Evolutionary conservation across 2,113 vertebrate species (phyloP).

Genomic region (Tragelaphus scriptus): DNA sequence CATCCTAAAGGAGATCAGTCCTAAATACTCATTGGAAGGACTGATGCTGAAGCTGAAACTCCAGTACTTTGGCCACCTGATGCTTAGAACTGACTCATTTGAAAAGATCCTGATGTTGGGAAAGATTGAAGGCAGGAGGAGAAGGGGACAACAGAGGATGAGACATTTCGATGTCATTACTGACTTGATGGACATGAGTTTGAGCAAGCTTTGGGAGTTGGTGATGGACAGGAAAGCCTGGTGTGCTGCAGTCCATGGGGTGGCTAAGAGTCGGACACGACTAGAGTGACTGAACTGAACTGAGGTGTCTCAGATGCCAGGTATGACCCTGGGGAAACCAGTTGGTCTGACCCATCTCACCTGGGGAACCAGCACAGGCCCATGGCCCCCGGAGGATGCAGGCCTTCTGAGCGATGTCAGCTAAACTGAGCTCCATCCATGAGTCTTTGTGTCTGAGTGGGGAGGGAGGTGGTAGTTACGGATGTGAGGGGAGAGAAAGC

Average conservation of each 20-base stretch:
- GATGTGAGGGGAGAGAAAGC: too few relatives aligned
- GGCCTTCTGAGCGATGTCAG: accelerated
- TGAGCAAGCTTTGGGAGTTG: not conserved
- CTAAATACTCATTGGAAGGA: not conserved
- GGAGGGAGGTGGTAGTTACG: not conserved
- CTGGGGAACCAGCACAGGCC: not conserved
- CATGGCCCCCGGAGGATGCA: accelerated
- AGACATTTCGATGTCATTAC: not conserved
- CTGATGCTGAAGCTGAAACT: not conserved
- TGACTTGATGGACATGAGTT: not conserved
- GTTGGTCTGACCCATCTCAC: not conserved
- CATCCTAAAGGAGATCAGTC: not conserved
- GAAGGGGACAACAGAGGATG: not conserved
- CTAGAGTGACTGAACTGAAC: not conserved
- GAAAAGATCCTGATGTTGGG: not conserved
- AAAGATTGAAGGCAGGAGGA: not conserved
- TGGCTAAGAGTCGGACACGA: not conserved
- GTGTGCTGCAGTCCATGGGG: not conserved
- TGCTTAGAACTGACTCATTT: not conserved
- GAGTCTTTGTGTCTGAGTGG: not conserved
- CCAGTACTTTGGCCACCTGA: not conserved
- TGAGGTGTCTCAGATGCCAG: not conserved
- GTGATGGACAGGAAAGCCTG: not conserved
- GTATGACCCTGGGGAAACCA: not conserved
- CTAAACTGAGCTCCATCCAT: not conserved